Evolutionary conservation across 2,888 invertebrate species (phyloP), one percentile per base, ranked within the genome.

Genomic region (Tiliacea citrago): DNA sequence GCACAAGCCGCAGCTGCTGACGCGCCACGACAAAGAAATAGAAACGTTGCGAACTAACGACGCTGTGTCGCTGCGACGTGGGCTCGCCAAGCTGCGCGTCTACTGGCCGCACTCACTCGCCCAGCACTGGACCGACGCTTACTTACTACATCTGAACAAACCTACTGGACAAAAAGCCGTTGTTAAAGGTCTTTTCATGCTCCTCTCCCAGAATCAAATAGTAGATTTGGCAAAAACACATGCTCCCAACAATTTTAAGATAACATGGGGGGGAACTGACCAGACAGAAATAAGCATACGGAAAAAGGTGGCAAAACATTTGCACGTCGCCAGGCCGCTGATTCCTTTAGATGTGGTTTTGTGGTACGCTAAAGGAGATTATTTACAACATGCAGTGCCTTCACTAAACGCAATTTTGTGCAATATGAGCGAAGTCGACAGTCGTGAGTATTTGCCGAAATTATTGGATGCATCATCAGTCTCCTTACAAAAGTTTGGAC

Each of bases 291-390:
- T 95, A 0, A 90, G 87, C 79, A 68, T 93, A 18, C 89, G 90
- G 29, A 95, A 93, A 84, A 87, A 92, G 77, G 90, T 95, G 47
- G 94, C 93, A 6, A 91, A 92, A 83, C 87, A 90, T 75, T 89
- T 95, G 86, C 88, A 93, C 76, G 75, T 91, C n/a, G 91, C 94
- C 42, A 91, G 95, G 82, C 95, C 95, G 16, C 87, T 91, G 13
- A 84, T 89, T 5, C 79, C 91, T 10, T 85, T 93, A 51, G 90
- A 92, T 16, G 75, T 86, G 5, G 85, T 94, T 7, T 80, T 95
- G 51, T 87, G 77, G 66, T 96, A 92, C 77, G 93, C 95, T 3
- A 93, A 92, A 86, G 93, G 94, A 49, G 95, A 95, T 83, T 95
- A 95, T 77, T 87, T 95, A 39, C 93, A 94, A 80, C 93, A 88